phyloP scores from a whole-genome alignment of 1,140 invertebrate genomes.

The Heterodera carotae region DNA sequence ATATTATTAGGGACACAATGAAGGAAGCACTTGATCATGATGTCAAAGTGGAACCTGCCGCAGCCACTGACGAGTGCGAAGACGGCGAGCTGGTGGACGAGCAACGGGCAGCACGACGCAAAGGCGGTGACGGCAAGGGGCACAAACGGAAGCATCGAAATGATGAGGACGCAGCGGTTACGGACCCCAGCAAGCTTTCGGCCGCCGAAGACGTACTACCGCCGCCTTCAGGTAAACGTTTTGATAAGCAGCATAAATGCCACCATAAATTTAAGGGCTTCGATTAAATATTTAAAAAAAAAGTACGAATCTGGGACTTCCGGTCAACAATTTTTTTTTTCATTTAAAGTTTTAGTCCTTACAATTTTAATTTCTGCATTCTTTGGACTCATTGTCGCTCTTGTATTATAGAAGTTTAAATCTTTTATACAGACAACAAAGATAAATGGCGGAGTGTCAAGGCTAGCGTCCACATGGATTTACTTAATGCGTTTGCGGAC shows the following conservation, averaged over 20 bases:
- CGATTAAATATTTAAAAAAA: too few species aligned
- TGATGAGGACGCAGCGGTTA: slow-evolving; percentile 1
- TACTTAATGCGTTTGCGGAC: slow-evolving; percentile 14
- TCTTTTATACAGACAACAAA: not conserved
- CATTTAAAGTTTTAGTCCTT: too few species aligned
- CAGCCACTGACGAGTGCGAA: slow-evolving; percentile 34
- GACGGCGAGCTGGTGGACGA: slow-evolving; percentile 49
- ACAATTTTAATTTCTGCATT: too few species aligned
- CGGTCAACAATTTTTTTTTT: not conserved
- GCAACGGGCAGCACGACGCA: slow-evolving; percentile 8
- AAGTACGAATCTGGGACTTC: too few species aligned
- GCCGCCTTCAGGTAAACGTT: slow-evolving; percentile 2
- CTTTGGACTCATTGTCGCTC: too few species aligned
- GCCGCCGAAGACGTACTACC: not conserved
- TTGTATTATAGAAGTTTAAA: too few species aligned
- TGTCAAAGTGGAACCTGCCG: slow-evolving; percentile 3
- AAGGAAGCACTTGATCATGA: not conserved
- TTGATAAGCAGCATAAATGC: too few species aligned
- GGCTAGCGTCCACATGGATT: not conserved
- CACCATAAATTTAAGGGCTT: too few species aligned
- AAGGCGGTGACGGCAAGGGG: not conserved
- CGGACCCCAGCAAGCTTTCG: not conserved
- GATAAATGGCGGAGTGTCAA: slow-evolving; percentile 14
- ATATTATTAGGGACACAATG: slow-evolving; percentile 22
- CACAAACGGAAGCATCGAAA: not conserved